These are phyloP conservation scores for Lipotes vexillifer DNA, from an alignment of 2,113 vertebrate genomes.

Conservation along the genomic window DNA sequence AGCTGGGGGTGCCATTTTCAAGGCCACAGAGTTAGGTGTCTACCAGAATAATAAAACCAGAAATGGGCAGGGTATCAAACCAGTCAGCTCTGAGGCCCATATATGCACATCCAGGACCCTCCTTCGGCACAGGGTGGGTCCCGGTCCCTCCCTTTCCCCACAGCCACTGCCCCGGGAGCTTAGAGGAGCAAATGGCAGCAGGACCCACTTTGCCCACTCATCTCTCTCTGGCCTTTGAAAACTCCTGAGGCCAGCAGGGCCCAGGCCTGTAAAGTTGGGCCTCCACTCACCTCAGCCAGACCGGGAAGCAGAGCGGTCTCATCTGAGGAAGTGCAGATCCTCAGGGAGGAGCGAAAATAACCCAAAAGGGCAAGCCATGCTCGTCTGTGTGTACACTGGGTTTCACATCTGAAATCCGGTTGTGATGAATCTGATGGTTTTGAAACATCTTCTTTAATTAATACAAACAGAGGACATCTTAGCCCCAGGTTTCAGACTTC, in stretches of 20 bases:
- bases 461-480: constrained; percentile 80
- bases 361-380: constrained; percentile 78
- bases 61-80: not conserved
- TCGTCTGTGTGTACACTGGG: constrained; percentile 76
- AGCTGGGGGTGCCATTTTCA: not conserved
- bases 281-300: constrained; percentile 44
- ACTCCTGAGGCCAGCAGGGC: not conserved
- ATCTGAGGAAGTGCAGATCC: constrained; percentile 75
- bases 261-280: not conserved
- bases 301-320: constrained; percentile 55
- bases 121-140: not conserved
- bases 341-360: constrained; percentile 76
- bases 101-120: not conserved
- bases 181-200: not conserved
- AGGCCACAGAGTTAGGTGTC: not conserved
- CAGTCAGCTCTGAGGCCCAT: not conserved
- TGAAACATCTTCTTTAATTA: constrained; percentile 83
- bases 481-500: constrained; percentile 77
- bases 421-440: constrained; percentile 82
- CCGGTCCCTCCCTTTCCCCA: not conserved
- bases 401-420: constrained; percentile 81
- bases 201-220: not conserved
- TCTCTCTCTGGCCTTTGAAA: not conserved
- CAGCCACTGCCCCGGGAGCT: not conserved
- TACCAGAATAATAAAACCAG: not conserved